These are phyloP conservation scores for Australoheros facetus DNA, from an alignment of 2,797 vertebrate genomes.

Conservation along the genomic window DNA sequence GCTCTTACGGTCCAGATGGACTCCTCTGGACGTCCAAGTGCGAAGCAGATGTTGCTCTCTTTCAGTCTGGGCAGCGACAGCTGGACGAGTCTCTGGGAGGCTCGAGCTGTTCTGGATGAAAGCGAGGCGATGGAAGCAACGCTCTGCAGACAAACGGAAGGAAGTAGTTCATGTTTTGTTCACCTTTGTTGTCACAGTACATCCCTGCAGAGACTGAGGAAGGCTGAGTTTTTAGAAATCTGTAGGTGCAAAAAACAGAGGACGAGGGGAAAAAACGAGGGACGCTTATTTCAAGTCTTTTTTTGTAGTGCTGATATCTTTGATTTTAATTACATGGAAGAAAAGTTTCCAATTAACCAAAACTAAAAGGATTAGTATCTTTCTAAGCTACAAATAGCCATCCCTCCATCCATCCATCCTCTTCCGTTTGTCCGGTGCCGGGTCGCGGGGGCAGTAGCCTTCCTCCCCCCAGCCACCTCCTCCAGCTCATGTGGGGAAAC, in stretches of 20 bases:
- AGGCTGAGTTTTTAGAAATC: background rate
- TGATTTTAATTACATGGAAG: background rate
- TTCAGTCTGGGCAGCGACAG: slow-evolving; percentile 79
- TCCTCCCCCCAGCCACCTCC: no score
- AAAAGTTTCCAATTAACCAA: background rate
- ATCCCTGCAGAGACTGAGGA: background rate
- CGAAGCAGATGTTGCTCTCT: slow-evolving; percentile 63
- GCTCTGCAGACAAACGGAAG: slow-evolving; percentile 28
- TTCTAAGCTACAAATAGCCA: background rate
- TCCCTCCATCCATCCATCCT: no score
- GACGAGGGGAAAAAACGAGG: background rate
- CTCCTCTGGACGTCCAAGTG: slow-evolving; percentile 56
- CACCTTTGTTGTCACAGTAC: background rate
- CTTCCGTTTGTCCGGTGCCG: no score
- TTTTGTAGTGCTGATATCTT: background rate
- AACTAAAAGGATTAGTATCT: background rate
- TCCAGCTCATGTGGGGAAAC: no score
- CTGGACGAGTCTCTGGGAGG: slow-evolving; percentile 61
- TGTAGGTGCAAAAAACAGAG: background rate
- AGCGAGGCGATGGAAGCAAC: slow-evolving; percentile 59
- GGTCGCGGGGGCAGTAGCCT: no score
- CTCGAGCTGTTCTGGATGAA: slow-evolving; percentile 24
- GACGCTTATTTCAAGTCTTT: no score
- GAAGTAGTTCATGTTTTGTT: background rate
- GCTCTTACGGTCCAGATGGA: slow-evolving; percentile 78